Percentiles rank a stretch among this genome's conserved stretches.
Evolutionary conservation across 2,888 invertebrate genomes (phyloP).

Genomic region (Drosophila pseudotalamancana): DNA sequence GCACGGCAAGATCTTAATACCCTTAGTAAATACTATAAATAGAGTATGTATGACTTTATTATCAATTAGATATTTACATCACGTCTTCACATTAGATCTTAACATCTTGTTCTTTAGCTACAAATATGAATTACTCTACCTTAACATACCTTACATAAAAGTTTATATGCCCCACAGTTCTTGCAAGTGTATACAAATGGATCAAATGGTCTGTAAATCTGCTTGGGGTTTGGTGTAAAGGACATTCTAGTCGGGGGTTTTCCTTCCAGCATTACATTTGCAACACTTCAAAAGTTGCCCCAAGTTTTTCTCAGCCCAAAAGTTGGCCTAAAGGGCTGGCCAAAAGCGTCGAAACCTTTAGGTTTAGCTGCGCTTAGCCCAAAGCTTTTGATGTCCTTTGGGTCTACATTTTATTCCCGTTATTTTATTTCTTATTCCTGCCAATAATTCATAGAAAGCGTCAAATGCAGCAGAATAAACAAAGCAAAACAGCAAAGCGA

Average conservation of each 20-base stretch:
- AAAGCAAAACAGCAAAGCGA: conserved; percentile 25
- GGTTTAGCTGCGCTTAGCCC: conserved; percentile 41
- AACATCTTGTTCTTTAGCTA: no score
- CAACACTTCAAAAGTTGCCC: conserved; percentile 23
- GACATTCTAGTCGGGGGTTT: conserved; percentile 20
- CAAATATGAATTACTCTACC: neutral
- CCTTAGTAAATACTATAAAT: no score
- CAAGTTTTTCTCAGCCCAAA: conserved; percentile 7
- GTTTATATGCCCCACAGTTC: neutral
- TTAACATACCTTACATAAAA: neutral
- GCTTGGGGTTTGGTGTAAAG: conserved; percentile 28
- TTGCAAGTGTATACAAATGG: conserved; percentile 44
- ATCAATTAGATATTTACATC: no score
- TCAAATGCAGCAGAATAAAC: conserved; percentile 52
- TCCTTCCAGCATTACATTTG: neutral
- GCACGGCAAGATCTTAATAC: no score
- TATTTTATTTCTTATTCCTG: neutral
- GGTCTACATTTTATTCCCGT: conserved; percentile 36
- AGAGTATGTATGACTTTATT: no score
- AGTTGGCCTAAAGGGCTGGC: neutral
- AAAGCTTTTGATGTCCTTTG: conserved; percentile 45
- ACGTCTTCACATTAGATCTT: no score
- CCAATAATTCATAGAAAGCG: conserved; percentile 76
- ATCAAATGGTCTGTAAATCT: conserved; percentile 66
- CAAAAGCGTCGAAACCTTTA: conserved; percentile 9